Percentiles rank a stretch among this genome's conserved stretches.
Evolutionary conservation across 2,113 vertebrate species (phyloP).

Genomic region (Paramisgurnus dabryanus): DNA sequence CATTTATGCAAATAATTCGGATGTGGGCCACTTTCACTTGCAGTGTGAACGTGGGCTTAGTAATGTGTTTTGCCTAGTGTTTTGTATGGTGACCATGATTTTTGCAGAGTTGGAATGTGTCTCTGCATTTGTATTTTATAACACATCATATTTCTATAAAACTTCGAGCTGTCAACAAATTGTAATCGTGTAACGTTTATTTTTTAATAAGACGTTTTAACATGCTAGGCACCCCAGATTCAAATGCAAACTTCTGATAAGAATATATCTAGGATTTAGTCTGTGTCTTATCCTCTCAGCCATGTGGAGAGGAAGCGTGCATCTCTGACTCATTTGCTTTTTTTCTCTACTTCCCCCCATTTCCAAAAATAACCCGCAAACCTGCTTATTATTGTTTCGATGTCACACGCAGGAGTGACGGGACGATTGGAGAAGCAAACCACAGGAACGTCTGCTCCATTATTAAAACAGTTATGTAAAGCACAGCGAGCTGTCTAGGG

Average conservation of each 20-base stretch:
- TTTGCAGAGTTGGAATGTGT: too few relatives aligned
- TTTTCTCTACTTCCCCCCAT: slow-evolving; percentile 54
- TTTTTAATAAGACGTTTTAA: neutral
- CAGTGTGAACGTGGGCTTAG: too few relatives aligned
- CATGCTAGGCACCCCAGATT: too few relatives aligned
- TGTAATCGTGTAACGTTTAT: neutral
- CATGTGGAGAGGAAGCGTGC: slow-evolving; percentile 59
- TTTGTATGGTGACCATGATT: too few relatives aligned
- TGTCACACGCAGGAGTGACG: slow-evolving; percentile 57
- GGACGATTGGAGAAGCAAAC: slow-evolving; percentile 54
- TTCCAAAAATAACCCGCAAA: slow-evolving; percentile 61
- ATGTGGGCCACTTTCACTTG: too few relatives aligned
- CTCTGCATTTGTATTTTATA: too few relatives aligned
- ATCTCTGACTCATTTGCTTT: slow-evolving; percentile 56
- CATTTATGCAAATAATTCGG: too few relatives aligned
- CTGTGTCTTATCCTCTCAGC: slow-evolving; percentile 41
- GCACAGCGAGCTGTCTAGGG: slow-evolving; percentile 14
- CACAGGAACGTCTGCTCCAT: slow-evolving; percentile 53
- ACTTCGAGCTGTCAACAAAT: neutral
- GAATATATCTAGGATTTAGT: slow-evolving; percentile 29
- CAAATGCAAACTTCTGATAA: slow-evolving; percentile 12
- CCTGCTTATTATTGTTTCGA: slow-evolving; percentile 51
- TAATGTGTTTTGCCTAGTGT: too few relatives aligned
- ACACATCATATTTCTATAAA: neutral
- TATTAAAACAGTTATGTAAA: slow-evolving; percentile 69